A percentile compares a stretch with the other conserved stretches of the same genome.
phyloP scores from a whole-genome alignment of 2,797 vertebrate genomes.

The Chelidonichthys spinosus region DNA sequence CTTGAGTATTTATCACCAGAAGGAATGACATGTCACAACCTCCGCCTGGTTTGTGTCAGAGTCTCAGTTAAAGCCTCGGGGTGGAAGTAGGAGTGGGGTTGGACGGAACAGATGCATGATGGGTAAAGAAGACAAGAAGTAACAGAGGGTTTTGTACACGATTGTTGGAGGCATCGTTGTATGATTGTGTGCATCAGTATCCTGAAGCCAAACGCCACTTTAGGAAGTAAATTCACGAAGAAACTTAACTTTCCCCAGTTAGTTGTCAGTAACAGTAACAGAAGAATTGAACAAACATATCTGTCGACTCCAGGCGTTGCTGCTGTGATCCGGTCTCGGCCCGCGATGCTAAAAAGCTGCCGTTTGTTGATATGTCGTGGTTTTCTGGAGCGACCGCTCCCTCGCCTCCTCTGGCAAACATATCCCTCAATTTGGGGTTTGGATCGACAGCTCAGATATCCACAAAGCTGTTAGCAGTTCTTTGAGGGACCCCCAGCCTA shows the following conservation, averaged over 20 bases:
- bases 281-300: neutral
- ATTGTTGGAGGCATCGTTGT: neutral
- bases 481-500: conserved; percentile 25
- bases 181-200: neutral
- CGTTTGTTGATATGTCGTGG: conserved; percentile 55
- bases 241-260: neutral
- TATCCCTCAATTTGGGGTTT: conserved; percentile 68
- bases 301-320: neutral
- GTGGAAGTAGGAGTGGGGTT: neutral
- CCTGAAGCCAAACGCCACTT: neutral
- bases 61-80: neutral
- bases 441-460: conserved; percentile 42
- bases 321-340: neutral
- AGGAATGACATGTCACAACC: conserved; percentile 18
- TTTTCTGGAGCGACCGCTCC: conserved; percentile 53
- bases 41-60: conserved; percentile 13
- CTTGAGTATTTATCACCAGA: conserved; percentile 14
- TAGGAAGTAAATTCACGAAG: too few species aligned
- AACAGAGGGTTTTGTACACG: neutral
- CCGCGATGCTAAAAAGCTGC: conserved; percentile 30
- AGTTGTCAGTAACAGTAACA: conserved; percentile 6
- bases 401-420: conserved; percentile 59
- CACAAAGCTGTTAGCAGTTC: conserved; percentile 32
- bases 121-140: neutral
- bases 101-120: neutral